Percentiles rank a stretch among this genome's conserved stretches.
Conservation (phyloP, 2,797 vertebrate genomes). For the Brotula barbata region DNA sequence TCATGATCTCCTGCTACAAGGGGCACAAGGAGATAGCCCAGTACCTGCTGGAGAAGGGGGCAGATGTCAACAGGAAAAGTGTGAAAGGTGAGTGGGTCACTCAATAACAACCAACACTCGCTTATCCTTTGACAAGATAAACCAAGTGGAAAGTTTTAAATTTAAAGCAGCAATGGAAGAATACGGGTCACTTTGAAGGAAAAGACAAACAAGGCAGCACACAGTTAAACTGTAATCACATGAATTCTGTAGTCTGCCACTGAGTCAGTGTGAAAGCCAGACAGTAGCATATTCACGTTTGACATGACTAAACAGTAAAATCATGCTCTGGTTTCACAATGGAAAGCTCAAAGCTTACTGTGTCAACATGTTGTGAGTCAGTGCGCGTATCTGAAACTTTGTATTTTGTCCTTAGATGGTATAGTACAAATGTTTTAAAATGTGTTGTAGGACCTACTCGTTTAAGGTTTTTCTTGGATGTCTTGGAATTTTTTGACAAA, state of each 20-base stretch:
- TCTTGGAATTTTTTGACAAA: too few species aligned
- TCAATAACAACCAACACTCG: too few species aligned
- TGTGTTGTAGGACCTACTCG: too few species aligned
- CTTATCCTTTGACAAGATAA: too few species aligned
- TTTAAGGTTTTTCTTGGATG: too few species aligned
- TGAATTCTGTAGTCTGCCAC: too few species aligned
- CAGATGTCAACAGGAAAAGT: conserved; percentile 97
- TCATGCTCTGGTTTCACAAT: conserved; percentile 56
- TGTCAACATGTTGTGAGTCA: conserved; percentile 5
- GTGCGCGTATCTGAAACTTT: conserved; percentile 46
- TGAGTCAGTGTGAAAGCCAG: not conserved
- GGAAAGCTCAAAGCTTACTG: conserved; percentile 16
- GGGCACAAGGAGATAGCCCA: conserved; percentile 97
- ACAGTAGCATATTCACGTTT: conserved; percentile 15
- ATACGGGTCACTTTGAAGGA: too few species aligned
- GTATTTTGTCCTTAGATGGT: conserved; percentile 3
- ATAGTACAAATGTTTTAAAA: not conserved
- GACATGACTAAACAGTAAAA: conserved; percentile 49
- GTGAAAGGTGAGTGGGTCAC: conserved; percentile 88
- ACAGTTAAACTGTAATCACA: too few species aligned
- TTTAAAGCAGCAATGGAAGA: too few species aligned
- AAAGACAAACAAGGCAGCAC: too few species aligned
- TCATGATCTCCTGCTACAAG: conserved; percentile 99
- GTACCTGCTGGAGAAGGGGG: conserved; percentile 95
- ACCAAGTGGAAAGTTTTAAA: too few species aligned